Conservation (phyloP, 53 echinoderm and acorn worm species). For the Stichopus horrens region DNA sequence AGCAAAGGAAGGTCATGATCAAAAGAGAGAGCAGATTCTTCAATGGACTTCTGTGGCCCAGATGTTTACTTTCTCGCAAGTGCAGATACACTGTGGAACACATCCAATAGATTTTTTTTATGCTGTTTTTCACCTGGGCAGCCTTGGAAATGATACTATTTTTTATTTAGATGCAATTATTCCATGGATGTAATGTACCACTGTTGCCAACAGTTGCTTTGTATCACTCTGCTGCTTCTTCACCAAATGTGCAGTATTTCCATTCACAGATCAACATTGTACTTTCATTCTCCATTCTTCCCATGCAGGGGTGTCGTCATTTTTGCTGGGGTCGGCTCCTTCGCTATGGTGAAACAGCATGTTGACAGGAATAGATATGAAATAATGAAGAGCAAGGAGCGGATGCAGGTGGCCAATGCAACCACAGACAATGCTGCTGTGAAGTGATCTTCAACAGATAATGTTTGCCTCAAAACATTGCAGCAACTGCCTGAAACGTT, state of each 20-base stretch:
- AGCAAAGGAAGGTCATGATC: too few species aligned
- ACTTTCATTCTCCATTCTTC: background rate
- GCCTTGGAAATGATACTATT: too few species aligned
- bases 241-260: background rate
- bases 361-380: conserved; percentile 78
- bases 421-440: background rate
- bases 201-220: too few species aligned
- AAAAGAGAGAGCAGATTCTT: too few species aligned
- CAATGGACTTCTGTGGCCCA: too few species aligned
- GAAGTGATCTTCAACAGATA: background rate
- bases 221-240: too few species aligned
- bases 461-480: background rate
- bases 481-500: background rate
- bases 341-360: conserved; percentile 65
- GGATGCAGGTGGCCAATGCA: conserved; percentile 68
- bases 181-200: too few species aligned
- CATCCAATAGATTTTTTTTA: too few species aligned
- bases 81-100: too few species aligned
- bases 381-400: conserved; percentile 76
- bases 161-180: too few species aligned
- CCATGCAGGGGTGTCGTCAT: conserved; percentile 67
- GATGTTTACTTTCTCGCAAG: too few species aligned
- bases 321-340: conserved; percentile 58
- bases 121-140: too few species aligned
- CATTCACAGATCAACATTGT: background rate